Conservation (phyloP, 1,140 invertebrate genomes). For the Schlechtendalia chinensis region DNA sequence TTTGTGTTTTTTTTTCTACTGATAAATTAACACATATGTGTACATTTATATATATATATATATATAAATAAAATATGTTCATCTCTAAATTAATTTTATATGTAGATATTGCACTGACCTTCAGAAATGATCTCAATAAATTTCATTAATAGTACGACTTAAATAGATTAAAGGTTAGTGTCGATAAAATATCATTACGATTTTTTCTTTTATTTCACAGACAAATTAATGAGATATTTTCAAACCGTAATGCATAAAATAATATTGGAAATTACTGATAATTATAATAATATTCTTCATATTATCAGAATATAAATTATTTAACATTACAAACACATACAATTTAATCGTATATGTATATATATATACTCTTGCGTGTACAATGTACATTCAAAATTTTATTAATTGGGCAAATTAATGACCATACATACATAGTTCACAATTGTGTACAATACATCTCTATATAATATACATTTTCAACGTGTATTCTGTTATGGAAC, state of each 20-base stretch:
- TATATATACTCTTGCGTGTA: conserved; percentile 4
- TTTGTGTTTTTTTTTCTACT: conserved; percentile 3
- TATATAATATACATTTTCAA: too few species aligned
- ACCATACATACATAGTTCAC: too few species aligned
- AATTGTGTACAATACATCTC: too few species aligned
- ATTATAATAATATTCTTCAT: neutral
- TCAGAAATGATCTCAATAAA: conserved; percentile 38
- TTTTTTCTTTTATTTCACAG: conserved; percentile 17
- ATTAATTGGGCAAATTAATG: conserved; percentile 1
- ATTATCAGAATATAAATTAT: conserved; percentile 5
- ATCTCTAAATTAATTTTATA: conserved; percentile 18
- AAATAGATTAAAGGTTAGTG: conserved; percentile 1
- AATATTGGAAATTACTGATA: conserved; percentile 34
- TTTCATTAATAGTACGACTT: conserved; percentile 7
- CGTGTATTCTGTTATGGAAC: too few species aligned
- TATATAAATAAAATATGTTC: too few species aligned
- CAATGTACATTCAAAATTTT: conserved; percentile 1
- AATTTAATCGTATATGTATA: neutral
- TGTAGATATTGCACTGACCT: conserved; percentile 13
- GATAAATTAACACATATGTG: conserved; percentile 27
- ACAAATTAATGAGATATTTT: conserved; percentile 31
- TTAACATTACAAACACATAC: conserved; percentile 10
- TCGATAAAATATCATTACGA: conserved; percentile 13
- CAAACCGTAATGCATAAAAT: neutral
- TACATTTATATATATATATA: too few species aligned